phyloP scores from a whole-genome alignment of 1,140 invertebrate genomes.

The Ceratina calcarata region DNA sequence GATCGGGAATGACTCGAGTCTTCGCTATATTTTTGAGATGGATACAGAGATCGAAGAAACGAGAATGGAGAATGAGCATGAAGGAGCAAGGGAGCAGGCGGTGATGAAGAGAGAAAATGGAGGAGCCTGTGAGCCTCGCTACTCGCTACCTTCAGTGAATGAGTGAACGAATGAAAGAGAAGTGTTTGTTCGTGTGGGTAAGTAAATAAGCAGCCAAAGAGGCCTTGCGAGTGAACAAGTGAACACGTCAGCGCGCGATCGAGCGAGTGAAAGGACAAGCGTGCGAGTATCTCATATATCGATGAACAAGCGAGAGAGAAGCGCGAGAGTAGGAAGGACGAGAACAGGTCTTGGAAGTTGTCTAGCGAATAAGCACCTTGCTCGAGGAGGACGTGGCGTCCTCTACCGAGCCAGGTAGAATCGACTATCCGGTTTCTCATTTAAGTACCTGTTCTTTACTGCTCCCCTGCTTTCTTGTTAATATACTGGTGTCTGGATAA shows the following conservation, averaged over 20 bases:
- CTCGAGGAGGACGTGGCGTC: constrained; percentile 67
- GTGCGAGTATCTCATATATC: background rate
- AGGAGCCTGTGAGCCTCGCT: too few relatives aligned
- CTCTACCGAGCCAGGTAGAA: constrained; percentile 66
- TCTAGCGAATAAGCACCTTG: constrained; percentile 51
- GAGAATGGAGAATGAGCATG: too few relatives aligned
- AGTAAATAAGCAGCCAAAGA: constrained; percentile 23
- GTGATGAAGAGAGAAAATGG: background rate
- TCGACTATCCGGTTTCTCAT: constrained; percentile 68
- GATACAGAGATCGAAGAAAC: too few relatives aligned
- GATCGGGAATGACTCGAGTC: too few relatives aligned
- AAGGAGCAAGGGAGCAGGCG: constrained; percentile 1
- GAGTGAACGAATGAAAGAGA: constrained; percentile 4
- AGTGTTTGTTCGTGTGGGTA: background rate
- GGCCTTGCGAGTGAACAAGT: constrained; percentile 25
- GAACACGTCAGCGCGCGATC: constrained; percentile 13
- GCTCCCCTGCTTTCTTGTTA: constrained; percentile 62
- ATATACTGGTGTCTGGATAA: background rate
- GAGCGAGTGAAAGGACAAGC: constrained; percentile 37
- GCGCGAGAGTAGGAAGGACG: constrained; percentile 12
- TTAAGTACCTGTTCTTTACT: constrained; percentile 72
- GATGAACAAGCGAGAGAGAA: constrained; percentile 45
- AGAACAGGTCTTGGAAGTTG: constrained; percentile 63
- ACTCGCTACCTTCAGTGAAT: constrained; percentile 13
- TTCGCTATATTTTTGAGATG: too few relatives aligned